phyloP scores from a whole-genome alignment of 2,113 vertebrate species.

The Oryzias celebensis region DNA sequence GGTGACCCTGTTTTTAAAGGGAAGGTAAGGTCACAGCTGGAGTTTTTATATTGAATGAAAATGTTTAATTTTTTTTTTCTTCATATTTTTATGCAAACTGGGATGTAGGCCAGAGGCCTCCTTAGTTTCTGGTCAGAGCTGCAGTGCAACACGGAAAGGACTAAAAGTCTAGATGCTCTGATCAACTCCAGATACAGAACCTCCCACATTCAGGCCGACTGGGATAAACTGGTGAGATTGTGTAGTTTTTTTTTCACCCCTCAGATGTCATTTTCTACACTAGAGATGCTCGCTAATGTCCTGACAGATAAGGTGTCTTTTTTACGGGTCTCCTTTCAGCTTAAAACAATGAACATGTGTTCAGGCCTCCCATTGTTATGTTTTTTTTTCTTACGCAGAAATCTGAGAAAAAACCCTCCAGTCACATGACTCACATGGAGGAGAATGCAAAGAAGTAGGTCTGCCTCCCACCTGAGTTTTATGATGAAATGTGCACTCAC shows the following conservation, averaged over 20 bases:
- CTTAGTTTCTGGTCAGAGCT: constrained; percentile 91
- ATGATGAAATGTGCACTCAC: constrained; percentile 20
- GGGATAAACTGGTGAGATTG: constrained; percentile 68
- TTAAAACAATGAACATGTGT: constrained; percentile 11
- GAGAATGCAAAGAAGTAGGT: constrained; percentile 91
- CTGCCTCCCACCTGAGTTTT: constrained; percentile 41
- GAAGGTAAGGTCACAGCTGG: constrained; percentile 62
- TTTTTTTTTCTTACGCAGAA: constrained; percentile 73
- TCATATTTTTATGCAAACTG: constrained; percentile 22
- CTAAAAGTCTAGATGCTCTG: constrained; percentile 80
- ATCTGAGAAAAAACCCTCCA: constrained; percentile 70
- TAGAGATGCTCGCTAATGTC: neutral
- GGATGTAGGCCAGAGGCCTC: constrained; percentile 72
- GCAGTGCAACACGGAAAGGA: constrained; percentile 82
- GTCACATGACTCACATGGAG: constrained; percentile 79
- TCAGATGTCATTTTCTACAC: neutral
- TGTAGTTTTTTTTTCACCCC: neutral
- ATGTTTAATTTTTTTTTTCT: constrained; percentile 40
- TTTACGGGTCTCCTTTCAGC: constrained; percentile 9
- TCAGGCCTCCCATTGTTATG: constrained; percentile 18
- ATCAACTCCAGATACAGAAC: constrained; percentile 81
- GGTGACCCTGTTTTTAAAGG: constrained; percentile 81
- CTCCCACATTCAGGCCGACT: constrained; percentile 75
- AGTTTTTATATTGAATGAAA: neutral
- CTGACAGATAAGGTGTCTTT: neutral